Evolutionary conservation across 2,797 vertebrate species (phyloP), one percentile per base, ranked within the genome.

Genomic region (Alosa sapidissima): DNA sequence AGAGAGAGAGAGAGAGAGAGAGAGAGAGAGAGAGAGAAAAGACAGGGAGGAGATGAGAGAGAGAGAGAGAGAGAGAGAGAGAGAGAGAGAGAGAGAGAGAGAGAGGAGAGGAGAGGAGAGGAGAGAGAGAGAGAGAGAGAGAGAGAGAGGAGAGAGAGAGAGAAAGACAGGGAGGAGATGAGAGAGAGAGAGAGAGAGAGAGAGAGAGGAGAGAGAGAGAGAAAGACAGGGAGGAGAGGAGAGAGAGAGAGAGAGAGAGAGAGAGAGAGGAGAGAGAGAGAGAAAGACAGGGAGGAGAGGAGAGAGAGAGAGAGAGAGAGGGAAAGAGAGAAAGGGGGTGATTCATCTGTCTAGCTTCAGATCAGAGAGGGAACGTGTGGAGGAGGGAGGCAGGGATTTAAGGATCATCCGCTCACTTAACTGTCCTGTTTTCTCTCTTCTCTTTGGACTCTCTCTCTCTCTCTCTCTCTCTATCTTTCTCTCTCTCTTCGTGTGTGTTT

Each of bases 1-100:
- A 86, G 89, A 87, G 86, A 89, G 88, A 85, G 85, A 86, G 89
- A 28, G 47, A 47, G n/a, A 33, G 28, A 28, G 28, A 28, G 28
- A 28, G 28, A n/a, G 41, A 41, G 41, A 55, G 7, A 49, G 11
- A 10, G 36, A 72, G 28, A 51, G 49, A n/a, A n/a, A n/a, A n/a
- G n/a, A n/a, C n/a, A n/a, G n/a, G n/a, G 49, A n/a, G n/a, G n/a
- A n/a, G n/a, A n/a, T 7, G n/a, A n/a, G n/a, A 3, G 41, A 41
- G 1, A 36, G 24, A 75, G 6, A 55, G 7, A 16, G 82, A 41
- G 24, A 45, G 41, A 82, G 41, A 81, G 41, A 87, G 86, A 89
- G 88, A 85, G 85, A 87, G 89, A 21, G 47, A 47, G 16, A 48
- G 28, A 5, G 41, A 11, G 14, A 3, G 52, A 49, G 11, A 10